Evolutionary conservation across 2,888 invertebrate genomes (phyloP).

Genomic region (Leuctra nigra): DNA sequence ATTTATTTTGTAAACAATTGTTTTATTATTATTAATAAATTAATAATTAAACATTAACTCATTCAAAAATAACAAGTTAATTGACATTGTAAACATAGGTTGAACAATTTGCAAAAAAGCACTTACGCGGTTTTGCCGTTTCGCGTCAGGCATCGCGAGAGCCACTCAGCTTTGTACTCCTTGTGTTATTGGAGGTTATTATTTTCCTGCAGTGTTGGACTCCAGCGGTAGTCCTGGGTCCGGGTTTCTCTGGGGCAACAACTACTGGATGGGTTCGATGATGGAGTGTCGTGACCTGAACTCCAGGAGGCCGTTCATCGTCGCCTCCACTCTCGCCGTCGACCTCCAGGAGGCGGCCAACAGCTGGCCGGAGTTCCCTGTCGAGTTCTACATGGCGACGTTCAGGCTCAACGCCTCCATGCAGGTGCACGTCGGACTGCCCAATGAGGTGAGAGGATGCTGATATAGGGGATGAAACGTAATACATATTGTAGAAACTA

Average conservation of each 20-base stretch:
- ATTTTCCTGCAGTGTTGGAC: conserved; percentile 70
- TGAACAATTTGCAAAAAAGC: too few relatives aligned
- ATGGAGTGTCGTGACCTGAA: conserved; percentile 63
- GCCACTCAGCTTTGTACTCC: too few relatives aligned
- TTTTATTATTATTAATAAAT: too few relatives aligned
- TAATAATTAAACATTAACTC: too few relatives aligned
- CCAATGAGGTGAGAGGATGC: conserved; percentile 42
- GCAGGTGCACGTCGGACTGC: conserved; percentile 40
- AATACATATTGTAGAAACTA: too few relatives aligned
- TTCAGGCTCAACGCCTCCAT: conserved; percentile 42
- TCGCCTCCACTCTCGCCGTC: conserved; percentile 9
- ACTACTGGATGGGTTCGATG: conserved; percentile 73
- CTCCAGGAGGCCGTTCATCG: conserved; percentile 12
- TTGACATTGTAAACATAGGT: too few relatives aligned
- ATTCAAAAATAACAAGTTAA: too few relatives aligned
- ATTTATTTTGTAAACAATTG: too few relatives aligned
- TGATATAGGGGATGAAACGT: too few relatives aligned
- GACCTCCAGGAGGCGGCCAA: neutral
- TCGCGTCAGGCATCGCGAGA: too few relatives aligned
- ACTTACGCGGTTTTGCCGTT: too few relatives aligned
- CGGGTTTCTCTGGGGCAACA: conserved; percentile 72
- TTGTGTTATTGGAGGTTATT: too few relatives aligned
- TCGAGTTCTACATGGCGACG: conserved; percentile 40
- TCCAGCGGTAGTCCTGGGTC: conserved; percentile 72
- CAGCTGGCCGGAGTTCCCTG: conserved; percentile 38